Conservation (phyloP, 2,888 invertebrate genomes). For the Leptinotarsa peninsularis region DNA sequence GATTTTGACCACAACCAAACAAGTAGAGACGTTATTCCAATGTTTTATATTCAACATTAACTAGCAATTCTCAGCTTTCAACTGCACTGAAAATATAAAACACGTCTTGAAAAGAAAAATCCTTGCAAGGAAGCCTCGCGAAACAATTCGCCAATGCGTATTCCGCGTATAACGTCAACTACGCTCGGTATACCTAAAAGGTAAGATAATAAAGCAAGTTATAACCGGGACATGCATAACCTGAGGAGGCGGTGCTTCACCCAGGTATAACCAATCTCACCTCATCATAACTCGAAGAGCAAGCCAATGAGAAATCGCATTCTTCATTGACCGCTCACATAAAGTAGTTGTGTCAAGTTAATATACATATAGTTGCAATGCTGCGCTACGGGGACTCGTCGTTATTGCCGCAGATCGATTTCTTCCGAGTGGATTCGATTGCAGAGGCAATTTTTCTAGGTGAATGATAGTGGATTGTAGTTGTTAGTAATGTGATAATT, state of each 20-base stretch:
- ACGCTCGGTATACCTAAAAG: conserved; percentile 50
- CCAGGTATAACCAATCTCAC: conserved; percentile 66
- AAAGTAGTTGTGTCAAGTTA: conserved; percentile 63
- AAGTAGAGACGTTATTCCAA: no score
- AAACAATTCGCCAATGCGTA: background rate
- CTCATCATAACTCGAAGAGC: conserved; percentile 66
- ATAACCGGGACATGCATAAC: conserved; percentile 63
- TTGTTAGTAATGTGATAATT: no score
- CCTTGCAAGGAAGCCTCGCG: no score
- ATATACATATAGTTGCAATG: conserved; percentile 58
- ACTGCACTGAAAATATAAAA: no score
- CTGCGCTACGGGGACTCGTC: conserved; percentile 34
- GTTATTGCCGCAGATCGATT: conserved; percentile 28
- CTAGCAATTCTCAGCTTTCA: no score
- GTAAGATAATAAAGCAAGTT: conserved; percentile 65
- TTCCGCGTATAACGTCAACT: background rate
- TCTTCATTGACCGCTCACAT: conserved; percentile 66
- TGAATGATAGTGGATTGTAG: no score
- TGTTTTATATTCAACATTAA: no score
- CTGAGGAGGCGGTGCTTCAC: conserved; percentile 63
- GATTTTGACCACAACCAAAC: no score
- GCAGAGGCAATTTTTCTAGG: no score
- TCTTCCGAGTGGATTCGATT: conserved; percentile 20
- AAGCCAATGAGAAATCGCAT: conserved; percentile 64
- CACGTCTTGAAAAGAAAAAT: no score